Evolutionary conservation across 2,888 invertebrate genomes (phyloP), one percentile per base, ranked within the genome.

Genomic region (Aquatica leii): DNA sequence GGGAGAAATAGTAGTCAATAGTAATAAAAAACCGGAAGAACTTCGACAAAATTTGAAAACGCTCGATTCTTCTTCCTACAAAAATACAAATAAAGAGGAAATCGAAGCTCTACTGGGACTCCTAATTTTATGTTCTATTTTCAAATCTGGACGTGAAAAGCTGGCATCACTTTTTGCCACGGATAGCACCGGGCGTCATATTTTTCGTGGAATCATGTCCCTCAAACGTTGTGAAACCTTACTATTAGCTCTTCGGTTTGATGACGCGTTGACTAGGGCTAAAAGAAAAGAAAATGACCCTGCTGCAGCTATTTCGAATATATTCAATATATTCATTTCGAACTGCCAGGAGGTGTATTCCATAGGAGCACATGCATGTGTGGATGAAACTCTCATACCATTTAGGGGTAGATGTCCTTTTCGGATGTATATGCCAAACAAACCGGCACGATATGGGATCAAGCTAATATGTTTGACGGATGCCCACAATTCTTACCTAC

Each of bases 381-480:
- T 37, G 12, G 37, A 40, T 9, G 41, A 37, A 40, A 54, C 41
- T 18, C 21, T 40, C n/a, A 12, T 54, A 12, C 17, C 11, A 18
- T 56, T 43, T 31, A 0, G 59, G 48, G 59, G 35, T 34, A 20
- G 54, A 21, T 60, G 59, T 41, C 18, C n/a, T 4, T 63, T 62
- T 37, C 20, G 14, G 11, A 40, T 31, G 52, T 58, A 43, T 14
- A 52, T 53, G 15, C 66, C 71, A 3, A 49, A 48, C 12, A 67
- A 72, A 37, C 37, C 37, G 37, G n/a, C 37, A 2, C 9, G 12
- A 52, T 61, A 70, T 50, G 61, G 54, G 24, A 55, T 65, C 14
- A 61, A 65, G 43, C 35, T 71, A 43, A 66, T 58, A 35, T 61
- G 57, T 14, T 15, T 52, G 1, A 64, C 60, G 31, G 63, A 66